A percentile compares a stretch with the other conserved stretches of the same genome.
These are phyloP conservation scores for Lucilia cuprina DNA, from an alignment of 1,140 invertebrate genomes.

Conservation along the genomic window DNA sequence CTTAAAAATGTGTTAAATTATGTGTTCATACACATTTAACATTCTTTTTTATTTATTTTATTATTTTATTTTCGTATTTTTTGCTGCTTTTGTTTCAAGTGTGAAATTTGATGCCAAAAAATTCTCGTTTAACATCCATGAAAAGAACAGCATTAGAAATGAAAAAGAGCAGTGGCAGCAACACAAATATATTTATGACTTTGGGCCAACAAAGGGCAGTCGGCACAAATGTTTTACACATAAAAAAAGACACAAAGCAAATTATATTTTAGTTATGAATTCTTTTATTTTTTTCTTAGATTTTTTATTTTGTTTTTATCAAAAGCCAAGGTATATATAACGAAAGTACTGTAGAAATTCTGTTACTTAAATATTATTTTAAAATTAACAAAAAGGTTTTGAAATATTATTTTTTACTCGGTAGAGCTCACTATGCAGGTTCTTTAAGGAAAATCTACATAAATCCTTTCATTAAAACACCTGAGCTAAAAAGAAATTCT, in stretches of 20 bases:
- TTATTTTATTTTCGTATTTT: not conserved
- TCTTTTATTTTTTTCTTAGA: not conserved
- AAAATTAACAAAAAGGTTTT: not conserved
- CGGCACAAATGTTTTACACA: constrained; percentile 23
- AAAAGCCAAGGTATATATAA: not conserved
- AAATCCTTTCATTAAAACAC: not conserved
- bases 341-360: not conserved
- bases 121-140: not conserved
- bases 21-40: constrained; percentile 17
- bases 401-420: not conserved
- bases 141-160: not conserved
- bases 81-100: not conserved
- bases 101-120: constrained; percentile 25
- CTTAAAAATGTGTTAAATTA: constrained; percentile 29
- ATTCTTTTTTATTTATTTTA: not conserved
- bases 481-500: not conserved
- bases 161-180: not conserved
- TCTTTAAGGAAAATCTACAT: not conserved
- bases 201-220: constrained; percentile 18
- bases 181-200: constrained; percentile 19
- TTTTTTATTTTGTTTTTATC: no score
- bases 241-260: not conserved
- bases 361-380: not conserved
- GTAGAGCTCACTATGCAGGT: not conserved
- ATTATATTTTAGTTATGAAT: not conserved